Percentiles rank a stretch among this genome's conserved stretches.
These are phyloP conservation scores for Hetaerina titia DNA, from an alignment of 2,888 invertebrate species.

Conservation along the genomic window DNA sequence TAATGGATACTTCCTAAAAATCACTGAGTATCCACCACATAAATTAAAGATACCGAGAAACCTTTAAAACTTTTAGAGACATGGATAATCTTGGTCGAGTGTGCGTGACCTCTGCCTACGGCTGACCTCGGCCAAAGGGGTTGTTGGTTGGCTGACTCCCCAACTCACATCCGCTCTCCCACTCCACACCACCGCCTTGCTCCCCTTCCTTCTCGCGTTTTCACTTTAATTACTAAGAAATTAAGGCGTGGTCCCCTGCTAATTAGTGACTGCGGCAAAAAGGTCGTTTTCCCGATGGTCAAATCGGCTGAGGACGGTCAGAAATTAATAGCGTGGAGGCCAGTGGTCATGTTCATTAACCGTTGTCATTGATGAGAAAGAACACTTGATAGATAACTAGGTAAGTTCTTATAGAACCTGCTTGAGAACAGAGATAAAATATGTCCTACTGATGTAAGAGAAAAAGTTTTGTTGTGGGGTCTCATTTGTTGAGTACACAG, in stretches of 20 bases:
- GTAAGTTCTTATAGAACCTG: no score
- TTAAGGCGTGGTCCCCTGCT: slow-evolving; percentile 21
- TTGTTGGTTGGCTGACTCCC: neutral
- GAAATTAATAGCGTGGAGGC: neutral
- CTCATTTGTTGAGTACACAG: no score
- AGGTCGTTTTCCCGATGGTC: neutral
- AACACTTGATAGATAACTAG: neutral
- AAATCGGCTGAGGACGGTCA: neutral
- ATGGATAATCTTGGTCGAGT: neutral
- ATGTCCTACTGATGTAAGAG: no score
- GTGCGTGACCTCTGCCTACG: neutral
- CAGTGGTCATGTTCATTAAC: neutral
- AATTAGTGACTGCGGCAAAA: slow-evolving; percentile 2
- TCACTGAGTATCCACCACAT: neutral
- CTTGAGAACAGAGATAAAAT: no score
- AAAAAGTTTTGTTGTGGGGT: no score
- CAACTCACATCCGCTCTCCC: neutral
- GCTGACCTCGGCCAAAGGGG: neutral
- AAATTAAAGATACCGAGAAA: neutral
- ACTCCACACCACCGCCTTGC: neutral
- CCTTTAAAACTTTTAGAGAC: neutral
- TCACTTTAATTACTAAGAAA: slow-evolving; percentile 3
- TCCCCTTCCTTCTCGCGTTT: neutral
- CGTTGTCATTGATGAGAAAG: neutral
- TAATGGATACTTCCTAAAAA: neutral